Conservation (phyloP, 2,113 vertebrate genomes). For the Strix uralensis region DNA sequence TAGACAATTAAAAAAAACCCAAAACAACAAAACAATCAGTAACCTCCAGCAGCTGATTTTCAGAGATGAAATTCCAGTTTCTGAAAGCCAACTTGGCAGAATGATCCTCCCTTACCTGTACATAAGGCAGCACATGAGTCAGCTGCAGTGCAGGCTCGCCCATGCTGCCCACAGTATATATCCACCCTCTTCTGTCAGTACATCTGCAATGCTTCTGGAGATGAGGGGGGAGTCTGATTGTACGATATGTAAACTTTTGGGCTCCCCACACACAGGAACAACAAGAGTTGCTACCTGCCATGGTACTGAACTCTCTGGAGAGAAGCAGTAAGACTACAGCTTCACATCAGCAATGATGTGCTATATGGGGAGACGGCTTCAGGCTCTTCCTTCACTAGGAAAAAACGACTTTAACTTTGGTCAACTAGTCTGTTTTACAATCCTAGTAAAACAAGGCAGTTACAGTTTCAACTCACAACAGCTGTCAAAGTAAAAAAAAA, state of each 20-base stretch:
- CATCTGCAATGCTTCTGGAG: neutral
- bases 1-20: neutral
- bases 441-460: neutral
- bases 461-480: neutral
- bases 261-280: neutral
- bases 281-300: neutral
- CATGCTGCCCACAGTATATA: rapidly evolving
- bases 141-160: neutral
- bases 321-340: neutral
- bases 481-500: neutral
- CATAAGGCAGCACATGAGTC: neutral
- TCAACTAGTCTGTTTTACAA: neutral
- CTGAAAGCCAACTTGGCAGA: neutral
- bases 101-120: neutral
- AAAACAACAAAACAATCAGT: neutral
- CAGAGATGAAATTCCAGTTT: neutral
- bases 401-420: neutral
- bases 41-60: neutral
- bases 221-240: neutral
- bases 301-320: neutral
- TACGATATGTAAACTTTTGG: neutral
- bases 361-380: neutral
- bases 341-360: neutral
- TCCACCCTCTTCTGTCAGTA: neutral
- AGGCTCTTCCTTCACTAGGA: neutral